Evolutionary conservation across 2,797 vertebrate genomes (phyloP), one percentile per base, ranked within the genome.

Genomic region (Anolis apletophallus): DNA sequence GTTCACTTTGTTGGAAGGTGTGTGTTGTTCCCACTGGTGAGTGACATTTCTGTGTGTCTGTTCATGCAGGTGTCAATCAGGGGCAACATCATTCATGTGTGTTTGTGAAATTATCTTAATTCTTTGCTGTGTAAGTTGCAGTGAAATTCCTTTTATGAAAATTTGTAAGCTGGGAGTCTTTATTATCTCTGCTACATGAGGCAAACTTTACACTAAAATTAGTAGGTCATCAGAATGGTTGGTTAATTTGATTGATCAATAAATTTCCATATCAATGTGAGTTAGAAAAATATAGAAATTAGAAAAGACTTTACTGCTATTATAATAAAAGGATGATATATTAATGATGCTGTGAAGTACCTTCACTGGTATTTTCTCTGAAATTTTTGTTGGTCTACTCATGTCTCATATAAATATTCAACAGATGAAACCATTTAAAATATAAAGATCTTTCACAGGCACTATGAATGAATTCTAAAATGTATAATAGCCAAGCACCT

Each of bases 331-430:
- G 93, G 89, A 83, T 88, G 79, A 68, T 88, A 17, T 94, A 94
- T 94, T 94, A 94, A 94, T 89, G 90, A 84, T 94, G 91, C 90
- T 94, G 78, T 89, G 92, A 86, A 92, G 88, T 86, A 92, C 93
- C 93, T 93, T 94, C 94, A 92, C 90, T 92, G 93, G 88, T 94
- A 94, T 94, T 94, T 95, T 91, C 90, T 93, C 59, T 76, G 89
- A 94, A 94, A 93, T 90, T 93, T 91, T 88, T 94, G 91, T 94
- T 94, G 91, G 93, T 82, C 91, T 94, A 89, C 90, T 92, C 88
- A 94, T 87, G 93, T 92, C 94, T 94, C 92, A 92, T 94, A 94
- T 94, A 94, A 94, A 95, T 95, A 95, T 94, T 95, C 92, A 94
- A 92, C 92, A 92, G 94, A 91, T 92, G 93, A 94, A 94, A 92